A percentile compares a stretch with the other conserved stretches of the same genome.
Conservation (phyloP, 2,113 vertebrate species). For the Phalacrocorax aristotelis region DNA sequence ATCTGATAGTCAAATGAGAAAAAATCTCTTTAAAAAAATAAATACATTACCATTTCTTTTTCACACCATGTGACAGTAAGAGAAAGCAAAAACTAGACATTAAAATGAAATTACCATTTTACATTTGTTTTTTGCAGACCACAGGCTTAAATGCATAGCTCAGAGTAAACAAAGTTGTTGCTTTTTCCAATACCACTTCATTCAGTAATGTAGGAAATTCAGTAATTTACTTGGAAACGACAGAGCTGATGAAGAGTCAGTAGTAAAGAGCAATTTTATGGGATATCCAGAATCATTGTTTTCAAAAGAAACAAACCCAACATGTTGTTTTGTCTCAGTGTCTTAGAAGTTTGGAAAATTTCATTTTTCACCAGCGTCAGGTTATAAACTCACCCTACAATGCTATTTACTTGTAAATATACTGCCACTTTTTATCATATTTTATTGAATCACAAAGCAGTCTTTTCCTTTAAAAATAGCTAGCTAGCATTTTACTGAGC, state of each 20-base stretch:
- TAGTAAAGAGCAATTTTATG: slow-evolving; percentile 12
- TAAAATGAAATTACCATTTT: not conserved
- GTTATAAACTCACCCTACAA: slow-evolving; percentile 1
- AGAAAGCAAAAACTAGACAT: not conserved
- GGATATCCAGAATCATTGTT: not conserved
- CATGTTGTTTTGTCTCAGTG: not conserved
- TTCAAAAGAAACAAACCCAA: not conserved
- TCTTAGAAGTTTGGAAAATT: not conserved
- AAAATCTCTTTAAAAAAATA: not conserved
- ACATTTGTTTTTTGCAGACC: not conserved
- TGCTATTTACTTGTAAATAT: slow-evolving; percentile 5
- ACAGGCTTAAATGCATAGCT: not conserved
- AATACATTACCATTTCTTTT: not conserved
- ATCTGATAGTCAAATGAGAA: not conserved
- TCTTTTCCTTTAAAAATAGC: not conserved
- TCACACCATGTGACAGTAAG: not conserved
- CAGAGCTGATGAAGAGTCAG: not conserved
- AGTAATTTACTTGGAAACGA: not conserved
- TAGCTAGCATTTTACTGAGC: not conserved
- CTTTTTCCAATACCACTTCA: not conserved
- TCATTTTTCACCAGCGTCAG: not conserved
- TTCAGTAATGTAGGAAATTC: not conserved
- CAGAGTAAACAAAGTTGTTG: not conserved
- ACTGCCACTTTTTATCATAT: not conserved
- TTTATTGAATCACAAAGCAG: not conserved